These are phyloP conservation scores for Grapholita molesta DNA, from an alignment of 1,140 invertebrate genomes.

Conservation along the genomic window DNA sequence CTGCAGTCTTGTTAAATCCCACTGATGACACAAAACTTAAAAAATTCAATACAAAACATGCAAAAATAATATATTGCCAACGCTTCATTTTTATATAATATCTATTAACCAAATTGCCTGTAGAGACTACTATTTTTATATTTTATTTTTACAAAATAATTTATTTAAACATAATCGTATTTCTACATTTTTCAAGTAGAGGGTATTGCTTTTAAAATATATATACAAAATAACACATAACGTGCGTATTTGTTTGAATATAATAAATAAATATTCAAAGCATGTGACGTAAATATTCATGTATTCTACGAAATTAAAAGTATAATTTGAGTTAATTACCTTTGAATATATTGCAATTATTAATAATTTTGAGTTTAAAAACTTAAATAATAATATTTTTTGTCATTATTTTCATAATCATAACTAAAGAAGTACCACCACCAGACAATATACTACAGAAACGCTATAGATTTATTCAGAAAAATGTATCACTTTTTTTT, in stretches of 20 bases:
- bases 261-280: background rate
- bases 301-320: background rate
- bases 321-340: background rate
- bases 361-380: too few species aligned
- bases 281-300: background rate
- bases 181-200: too few species aligned
- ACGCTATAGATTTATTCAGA: too few species aligned
- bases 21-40: background rate
- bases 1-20: background rate
- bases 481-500: too few species aligned
- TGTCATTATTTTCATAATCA: too few species aligned
- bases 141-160: background rate
- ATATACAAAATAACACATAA: background rate
- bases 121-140: background rate
- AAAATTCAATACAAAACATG: background rate
- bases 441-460: too few species aligned
- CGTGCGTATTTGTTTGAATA: background rate
- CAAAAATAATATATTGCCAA: background rate
- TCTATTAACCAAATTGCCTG: too few species aligned
- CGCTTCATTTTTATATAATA: background rate
- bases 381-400: too few species aligned
- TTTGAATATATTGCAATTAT: background rate
- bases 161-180: too few species aligned
- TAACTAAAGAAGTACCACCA: too few species aligned
- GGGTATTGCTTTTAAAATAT: background rate